These are phyloP conservation scores for Chironomus striatipennis DNA, from an alignment of 1,140 invertebrate species.

Conservation along the genomic window DNA sequence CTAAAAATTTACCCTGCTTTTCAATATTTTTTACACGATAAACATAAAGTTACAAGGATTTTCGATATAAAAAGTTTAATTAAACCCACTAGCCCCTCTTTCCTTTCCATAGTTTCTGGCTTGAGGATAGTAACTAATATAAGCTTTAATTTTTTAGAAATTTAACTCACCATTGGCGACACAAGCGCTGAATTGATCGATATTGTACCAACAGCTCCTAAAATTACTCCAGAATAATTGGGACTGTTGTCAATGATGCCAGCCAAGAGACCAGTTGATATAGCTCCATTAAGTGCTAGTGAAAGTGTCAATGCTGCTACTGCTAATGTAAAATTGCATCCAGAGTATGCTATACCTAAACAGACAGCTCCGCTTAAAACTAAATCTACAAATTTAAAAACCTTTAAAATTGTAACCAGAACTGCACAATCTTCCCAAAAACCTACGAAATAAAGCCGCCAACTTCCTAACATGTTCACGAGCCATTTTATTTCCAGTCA, in stretches of 20 bases:
- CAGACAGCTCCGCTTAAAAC: slow-evolving; percentile 43
- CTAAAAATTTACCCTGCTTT: no score
- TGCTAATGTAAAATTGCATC: slow-evolving; percentile 46
- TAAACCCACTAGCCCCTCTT: no score
- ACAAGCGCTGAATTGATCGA: slow-evolving; percentile 42
- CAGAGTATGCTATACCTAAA: slow-evolving; percentile 46
- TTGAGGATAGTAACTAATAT: no score
- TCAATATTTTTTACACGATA: no score
- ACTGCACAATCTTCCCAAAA: no score
- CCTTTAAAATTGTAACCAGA: no score
- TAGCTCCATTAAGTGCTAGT: slow-evolving; percentile 46
- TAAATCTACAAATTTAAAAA: background rate
- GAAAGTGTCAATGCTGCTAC: slow-evolving; percentile 48
- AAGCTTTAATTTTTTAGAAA: no score
- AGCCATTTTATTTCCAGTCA: slow-evolving; percentile 43
- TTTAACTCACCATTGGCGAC: slow-evolving; percentile 46
- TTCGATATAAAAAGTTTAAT: no score
- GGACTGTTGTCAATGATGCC: slow-evolving; percentile 51
- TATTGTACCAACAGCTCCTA: slow-evolving; percentile 44
- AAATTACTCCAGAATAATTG: slow-evolving; percentile 47
- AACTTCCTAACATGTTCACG: slow-evolving; percentile 48
- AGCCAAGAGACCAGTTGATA: slow-evolving; percentile 48
- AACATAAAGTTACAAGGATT: no score
- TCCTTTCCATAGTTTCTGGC: no score
- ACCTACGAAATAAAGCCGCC: slow-evolving; percentile 43